Base-by-base conservation (phyloP, 2,797 vertebrate species). In the Chanos chanos region DNA sequence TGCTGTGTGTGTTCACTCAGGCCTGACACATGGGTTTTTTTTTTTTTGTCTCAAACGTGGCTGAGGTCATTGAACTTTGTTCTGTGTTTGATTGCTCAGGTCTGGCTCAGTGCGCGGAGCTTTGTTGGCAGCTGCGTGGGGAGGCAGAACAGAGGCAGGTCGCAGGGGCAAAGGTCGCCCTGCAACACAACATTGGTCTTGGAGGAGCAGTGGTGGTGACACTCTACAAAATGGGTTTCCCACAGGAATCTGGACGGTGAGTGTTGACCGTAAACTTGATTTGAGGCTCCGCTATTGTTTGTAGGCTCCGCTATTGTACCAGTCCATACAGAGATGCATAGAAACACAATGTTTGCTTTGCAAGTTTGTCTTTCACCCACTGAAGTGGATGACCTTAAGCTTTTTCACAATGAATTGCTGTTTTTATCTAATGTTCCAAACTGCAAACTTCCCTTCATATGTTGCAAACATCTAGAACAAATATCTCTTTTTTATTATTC, bases 71-170 rank as follows among this genome's bases (percentile, higher is more conserved):
- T 62, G 27, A 57, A 60, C 52, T 44, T 19, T 55, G 15, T 6
- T 6, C 34, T 57, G 78, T 72, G 72, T 61, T 86, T 76, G 70
- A 82, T 72, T 87, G 64, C 51, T 61, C 80, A 99, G 96, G 96
- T 76, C 90, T 98, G 87, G 95, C 94, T 66, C 96, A 99, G 89
- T 98, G 95, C 80, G 90, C 92, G 0, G 96, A 99, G 82, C 90
- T 98, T 58, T 98, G 96, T 89, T 98, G 96, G 96, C 96, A 99
- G 84, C 92, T 99, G 58, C 80, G 96, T 57, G 94, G 93, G 2
- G 89, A 88, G 85, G 95, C 96, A 2, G 93, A 81, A 64, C 85
- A 62, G 72, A 86, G 95, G 64, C 96, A 98, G 85, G 96, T 98
- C 65, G 83, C 87, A 0, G 87, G 91, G 58, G 95, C 96, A 34